Percentiles rank a stretch among this genome's conserved stretches.
Evolutionary conservation across 2,797 vertebrate species (phyloP).

Genomic region (Peromyscus eremicus): DNA sequence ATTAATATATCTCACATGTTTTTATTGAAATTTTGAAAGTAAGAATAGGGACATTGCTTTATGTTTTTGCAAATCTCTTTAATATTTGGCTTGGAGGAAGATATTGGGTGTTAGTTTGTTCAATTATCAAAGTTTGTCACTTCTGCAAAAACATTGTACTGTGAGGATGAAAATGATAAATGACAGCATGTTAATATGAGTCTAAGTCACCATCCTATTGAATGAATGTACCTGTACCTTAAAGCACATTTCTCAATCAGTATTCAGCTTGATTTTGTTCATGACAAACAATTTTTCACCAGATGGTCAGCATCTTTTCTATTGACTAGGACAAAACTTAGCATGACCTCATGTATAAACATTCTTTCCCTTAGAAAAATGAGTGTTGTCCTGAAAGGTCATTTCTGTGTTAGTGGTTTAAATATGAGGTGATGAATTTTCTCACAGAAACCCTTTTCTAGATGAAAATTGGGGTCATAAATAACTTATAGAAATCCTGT

Average conservation of each 20-base stretch:
- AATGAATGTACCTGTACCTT: not conserved
- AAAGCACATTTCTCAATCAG: conserved; percentile 12
- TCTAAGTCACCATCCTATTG: not conserved
- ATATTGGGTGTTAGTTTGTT: not conserved
- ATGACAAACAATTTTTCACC: not conserved
- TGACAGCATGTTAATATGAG: not conserved
- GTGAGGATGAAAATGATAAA: not conserved
- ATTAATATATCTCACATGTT: not conserved
- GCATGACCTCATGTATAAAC: not conserved
- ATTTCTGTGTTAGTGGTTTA: not conserved
- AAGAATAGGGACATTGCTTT: not conserved
- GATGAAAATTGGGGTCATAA: not conserved
- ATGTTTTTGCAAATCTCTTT: conserved; percentile 21
- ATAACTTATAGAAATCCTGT: not conserved
- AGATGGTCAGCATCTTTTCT: conserved; percentile 5
- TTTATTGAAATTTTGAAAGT: conserved; percentile 31
- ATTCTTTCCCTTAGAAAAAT: conserved; percentile 36
- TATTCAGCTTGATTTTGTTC: conserved; percentile 48
- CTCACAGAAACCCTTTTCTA: conserved; percentile 31
- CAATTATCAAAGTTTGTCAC: not conserved
- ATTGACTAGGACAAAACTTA: not conserved
- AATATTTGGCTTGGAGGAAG: not conserved
- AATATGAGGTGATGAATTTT: conserved; percentile 3
- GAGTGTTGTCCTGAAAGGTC: conserved; percentile 29
- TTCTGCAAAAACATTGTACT: not conserved